Conservation (phyloP, 1,140 invertebrate genomes). For the Trichonephila clavata region DNA sequence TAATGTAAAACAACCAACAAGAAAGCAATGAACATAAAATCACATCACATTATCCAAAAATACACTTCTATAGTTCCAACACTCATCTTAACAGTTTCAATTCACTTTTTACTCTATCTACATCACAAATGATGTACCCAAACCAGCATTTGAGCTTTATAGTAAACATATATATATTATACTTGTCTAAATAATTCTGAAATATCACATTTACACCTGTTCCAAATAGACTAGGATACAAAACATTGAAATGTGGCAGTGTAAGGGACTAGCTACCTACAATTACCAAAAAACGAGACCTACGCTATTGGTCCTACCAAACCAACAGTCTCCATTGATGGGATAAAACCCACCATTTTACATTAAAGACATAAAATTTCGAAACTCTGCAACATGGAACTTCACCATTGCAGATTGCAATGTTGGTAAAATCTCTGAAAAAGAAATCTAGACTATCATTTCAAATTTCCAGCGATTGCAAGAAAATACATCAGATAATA, state of each 20-base stretch:
- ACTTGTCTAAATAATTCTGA: constrained; percentile 49
- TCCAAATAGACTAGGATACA: constrained; percentile 66
- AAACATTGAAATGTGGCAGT: constrained; percentile 66
- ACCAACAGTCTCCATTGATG: neutral
- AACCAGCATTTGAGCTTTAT: constrained; percentile 50
- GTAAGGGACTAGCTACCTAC: constrained; percentile 70
- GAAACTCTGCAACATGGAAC: constrained; percentile 53
- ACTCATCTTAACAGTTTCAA: constrained; percentile 15
- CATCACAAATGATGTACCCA: constrained; percentile 44
- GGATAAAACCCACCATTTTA: constrained; percentile 25
- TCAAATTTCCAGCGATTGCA: constrained; percentile 47
- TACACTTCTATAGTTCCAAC: constrained; percentile 40
- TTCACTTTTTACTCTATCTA: constrained; percentile 26
- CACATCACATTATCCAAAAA: neutral
- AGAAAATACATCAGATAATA: constrained; percentile 58
- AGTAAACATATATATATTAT: constrained; percentile 44
- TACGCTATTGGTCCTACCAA: constrained; percentile 46
- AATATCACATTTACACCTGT: constrained; percentile 68
- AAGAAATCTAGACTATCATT: constrained; percentile 56
- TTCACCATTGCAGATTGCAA: constrained; percentile 10
- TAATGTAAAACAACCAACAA: too few species aligned
- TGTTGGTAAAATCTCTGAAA: constrained; percentile 55
- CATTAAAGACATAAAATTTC: constrained; percentile 55
- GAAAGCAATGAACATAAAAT: too few species aligned
- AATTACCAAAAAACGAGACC: constrained; percentile 54